phyloP scores from a whole-genome alignment of 2,888 invertebrate genomes.

The Endotricha flammealis region DNA sequence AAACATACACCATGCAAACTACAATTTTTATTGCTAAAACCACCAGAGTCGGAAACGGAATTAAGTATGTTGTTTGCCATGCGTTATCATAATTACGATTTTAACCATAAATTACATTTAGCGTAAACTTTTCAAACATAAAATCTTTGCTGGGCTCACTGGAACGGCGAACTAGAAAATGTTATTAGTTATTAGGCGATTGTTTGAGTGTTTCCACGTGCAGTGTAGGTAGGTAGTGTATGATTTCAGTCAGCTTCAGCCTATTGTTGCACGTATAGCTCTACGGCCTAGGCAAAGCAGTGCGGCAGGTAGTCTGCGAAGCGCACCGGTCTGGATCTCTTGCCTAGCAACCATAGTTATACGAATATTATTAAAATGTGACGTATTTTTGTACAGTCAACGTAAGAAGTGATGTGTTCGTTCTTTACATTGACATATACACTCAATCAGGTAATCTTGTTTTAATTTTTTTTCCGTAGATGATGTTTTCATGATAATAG shows the following conservation, averaged over 20 bases:
- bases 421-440: background rate
- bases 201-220: slow-evolving; percentile 39
- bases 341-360: background rate
- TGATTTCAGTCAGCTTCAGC: slow-evolving; percentile 30
- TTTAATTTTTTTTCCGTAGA: no score
- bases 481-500: no score
- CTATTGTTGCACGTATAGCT: slow-evolving; percentile 22
- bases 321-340: background rate
- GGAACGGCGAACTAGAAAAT: slow-evolving; percentile 5
- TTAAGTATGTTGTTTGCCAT: no score
- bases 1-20: no score
- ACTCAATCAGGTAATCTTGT: slow-evolving; percentile 1
- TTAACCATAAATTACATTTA: no score
- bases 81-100: no score
- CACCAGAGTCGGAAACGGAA: no score
- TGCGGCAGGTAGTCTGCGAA: background rate
- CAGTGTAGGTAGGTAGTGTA: slow-evolving; percentile 33
- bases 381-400: background rate
- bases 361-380: background rate
- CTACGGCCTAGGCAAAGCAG: slow-evolving; percentile 5
- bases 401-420: slow-evolving; percentile 3
- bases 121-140: background rate
- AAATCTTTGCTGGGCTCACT: background rate
- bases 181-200: slow-evolving; percentile 34
- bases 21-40: no score